These are phyloP conservation scores for Phengaris arion DNA, from an alignment of 2,888 invertebrate species.

Conservation along the genomic window DNA sequence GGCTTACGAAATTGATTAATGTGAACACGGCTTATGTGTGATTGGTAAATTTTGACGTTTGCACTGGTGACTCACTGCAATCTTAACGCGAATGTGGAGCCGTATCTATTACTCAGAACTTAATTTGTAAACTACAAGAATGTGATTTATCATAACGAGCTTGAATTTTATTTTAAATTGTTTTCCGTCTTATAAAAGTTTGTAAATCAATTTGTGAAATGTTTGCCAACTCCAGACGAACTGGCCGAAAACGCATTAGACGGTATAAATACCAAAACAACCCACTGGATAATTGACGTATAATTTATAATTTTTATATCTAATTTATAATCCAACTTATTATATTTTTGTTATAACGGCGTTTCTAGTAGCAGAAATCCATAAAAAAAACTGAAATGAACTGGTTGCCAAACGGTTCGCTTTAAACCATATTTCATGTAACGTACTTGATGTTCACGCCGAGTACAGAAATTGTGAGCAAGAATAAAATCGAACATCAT, in stretches of 20 bases:
- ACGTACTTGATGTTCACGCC: too few relatives aligned
- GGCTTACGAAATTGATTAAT: too few relatives aligned
- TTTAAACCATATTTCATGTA: too few relatives aligned
- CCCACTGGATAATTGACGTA: not conserved
- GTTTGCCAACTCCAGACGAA: conserved; percentile 6
- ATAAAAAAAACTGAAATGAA: too few relatives aligned
- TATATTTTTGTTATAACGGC: not conserved
- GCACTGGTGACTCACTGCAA: not conserved
- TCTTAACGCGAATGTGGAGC: not conserved
- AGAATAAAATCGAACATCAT: too few relatives aligned
- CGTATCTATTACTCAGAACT: not conserved
- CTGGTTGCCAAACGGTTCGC: too few relatives aligned
- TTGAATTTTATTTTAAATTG: conserved; percentile 12
- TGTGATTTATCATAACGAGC: conserved; percentile 17
- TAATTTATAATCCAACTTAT: not conserved
- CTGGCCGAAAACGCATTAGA: conserved; percentile 5
- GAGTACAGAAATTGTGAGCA: too few relatives aligned
- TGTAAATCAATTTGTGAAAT: conserved; percentile 16
- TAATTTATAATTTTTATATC: not conserved
- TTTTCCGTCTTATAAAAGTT: conserved; percentile 15
- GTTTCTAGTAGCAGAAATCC: too few relatives aligned
- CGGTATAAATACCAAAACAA: not conserved
- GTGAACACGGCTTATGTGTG: too few relatives aligned
- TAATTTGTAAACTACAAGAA: not conserved
- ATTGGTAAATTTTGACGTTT: too few relatives aligned